phyloP scores from a whole-genome alignment of 2,113 vertebrate genomes.

The Prionailurus bengalensis region DNA sequence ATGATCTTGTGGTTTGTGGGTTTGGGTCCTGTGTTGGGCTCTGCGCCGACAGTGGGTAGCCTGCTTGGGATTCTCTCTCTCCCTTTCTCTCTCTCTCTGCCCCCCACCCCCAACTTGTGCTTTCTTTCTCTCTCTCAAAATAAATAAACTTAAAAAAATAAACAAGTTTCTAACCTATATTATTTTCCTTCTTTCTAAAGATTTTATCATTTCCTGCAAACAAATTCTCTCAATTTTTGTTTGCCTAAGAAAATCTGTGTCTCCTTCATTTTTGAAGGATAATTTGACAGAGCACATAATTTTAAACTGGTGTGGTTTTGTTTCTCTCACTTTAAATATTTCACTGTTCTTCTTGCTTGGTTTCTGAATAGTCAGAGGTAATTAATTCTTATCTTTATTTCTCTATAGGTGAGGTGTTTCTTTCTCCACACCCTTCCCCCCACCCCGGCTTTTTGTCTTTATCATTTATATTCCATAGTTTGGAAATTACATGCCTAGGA shows the following conservation, averaged over 20 bases:
- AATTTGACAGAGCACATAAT: not conserved
- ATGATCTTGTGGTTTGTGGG: too few species aligned
- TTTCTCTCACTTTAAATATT: not conserved
- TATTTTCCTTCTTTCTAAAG: not conserved
- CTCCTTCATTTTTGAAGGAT: not conserved
- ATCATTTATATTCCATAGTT: not conserved
- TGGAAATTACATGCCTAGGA: not conserved
- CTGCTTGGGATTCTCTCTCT: too few species aligned
- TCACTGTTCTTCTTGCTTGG: not conserved
- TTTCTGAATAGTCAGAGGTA: not conserved
- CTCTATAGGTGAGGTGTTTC: not conserved
- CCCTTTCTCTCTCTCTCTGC: too few species aligned
- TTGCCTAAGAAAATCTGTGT: not conserved
- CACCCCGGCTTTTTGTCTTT: not conserved
- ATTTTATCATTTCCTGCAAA: not conserved
- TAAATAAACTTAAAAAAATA: too few species aligned
- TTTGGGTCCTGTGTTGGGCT: too few species aligned
- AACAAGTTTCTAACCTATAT: not conserved
- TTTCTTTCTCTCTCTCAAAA: too few species aligned
- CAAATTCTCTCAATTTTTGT: not conserved
- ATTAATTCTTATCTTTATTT: not conserved
- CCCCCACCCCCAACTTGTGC: too few species aligned
- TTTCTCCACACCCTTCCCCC: too few species aligned
- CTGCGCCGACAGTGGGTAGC: too few species aligned
- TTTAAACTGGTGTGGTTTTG: not conserved